Conservation (phyloP, 2,888 invertebrate species). For the Lepas anatifera region DNA sequence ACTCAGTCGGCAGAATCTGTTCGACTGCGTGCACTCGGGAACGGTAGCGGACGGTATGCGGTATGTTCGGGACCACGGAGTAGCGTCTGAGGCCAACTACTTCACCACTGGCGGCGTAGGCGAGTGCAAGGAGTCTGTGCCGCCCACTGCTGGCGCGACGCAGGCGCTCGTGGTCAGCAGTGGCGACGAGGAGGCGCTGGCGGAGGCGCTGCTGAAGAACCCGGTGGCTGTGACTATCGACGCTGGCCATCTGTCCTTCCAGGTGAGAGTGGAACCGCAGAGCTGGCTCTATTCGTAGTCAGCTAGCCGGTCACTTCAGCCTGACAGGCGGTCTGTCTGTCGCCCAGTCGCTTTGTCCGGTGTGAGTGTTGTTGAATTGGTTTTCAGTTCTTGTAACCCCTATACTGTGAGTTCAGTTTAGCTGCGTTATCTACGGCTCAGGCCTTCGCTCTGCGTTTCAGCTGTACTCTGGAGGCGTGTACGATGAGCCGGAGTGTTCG, state of each 20-base stretch:
- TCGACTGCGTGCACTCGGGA: constrained; percentile 91
- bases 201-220: not conserved
- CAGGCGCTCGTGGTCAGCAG: not conserved
- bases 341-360: not conserved
- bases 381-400: not conserved
- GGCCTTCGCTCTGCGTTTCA: not conserved
- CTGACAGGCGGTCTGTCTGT: not conserved
- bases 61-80: not conserved
- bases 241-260: not conserved
- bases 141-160: not conserved
- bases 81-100: not conserved
- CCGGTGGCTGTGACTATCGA: not conserved
- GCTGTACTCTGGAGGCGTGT: not conserved
- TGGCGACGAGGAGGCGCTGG: not conserved
- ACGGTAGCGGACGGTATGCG: constrained; percentile 30
- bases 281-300: not conserved
- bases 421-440: not conserved
- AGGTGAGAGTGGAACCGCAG: not conserved
- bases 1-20: constrained; percentile 83
- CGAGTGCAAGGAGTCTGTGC: not conserved
- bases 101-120: not conserved
- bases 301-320: not conserved
- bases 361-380: not conserved
- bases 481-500: not conserved
- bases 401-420: no score